phyloP scores from a whole-genome alignment of 2,113 vertebrate genomes.

The Mungos mungo region DNA sequence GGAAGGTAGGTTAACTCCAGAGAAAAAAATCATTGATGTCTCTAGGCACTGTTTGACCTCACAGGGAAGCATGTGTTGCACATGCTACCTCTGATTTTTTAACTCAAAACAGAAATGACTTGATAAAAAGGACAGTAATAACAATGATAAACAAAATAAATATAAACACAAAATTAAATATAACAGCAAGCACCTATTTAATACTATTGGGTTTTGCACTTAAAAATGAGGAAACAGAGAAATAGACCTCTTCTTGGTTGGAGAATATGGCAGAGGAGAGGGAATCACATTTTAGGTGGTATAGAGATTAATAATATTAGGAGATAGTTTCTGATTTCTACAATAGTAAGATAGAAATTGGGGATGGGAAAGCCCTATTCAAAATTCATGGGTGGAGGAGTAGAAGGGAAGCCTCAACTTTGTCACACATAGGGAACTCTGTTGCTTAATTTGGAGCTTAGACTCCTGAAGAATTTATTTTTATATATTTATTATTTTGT shows the following conservation, averaged over 20 bases:
- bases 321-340: not conserved
- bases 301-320: not conserved
- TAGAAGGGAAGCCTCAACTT: not conserved
- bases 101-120: not conserved
- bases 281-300: not conserved
- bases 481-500: too few relatives aligned
- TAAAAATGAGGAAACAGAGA: not conserved
- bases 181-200: not conserved
- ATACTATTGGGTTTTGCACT: not conserved
- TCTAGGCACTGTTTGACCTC: not conserved
- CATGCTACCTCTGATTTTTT: not conserved
- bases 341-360: not conserved
- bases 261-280: not conserved
- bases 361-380: not conserved
- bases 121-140: not conserved
- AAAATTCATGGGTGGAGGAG: not conserved
- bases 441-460: not conserved
- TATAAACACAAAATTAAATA: not conserved
- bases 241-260: not conserved
- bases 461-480: not conserved
- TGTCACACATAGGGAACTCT: not conserved
- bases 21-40: not conserved
- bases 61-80: not conserved
- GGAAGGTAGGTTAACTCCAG: not conserved
- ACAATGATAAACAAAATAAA: not conserved